Evolutionary conservation across 1,140 invertebrate genomes (phyloP).

Genomic region (Eueides isabella): DNA sequence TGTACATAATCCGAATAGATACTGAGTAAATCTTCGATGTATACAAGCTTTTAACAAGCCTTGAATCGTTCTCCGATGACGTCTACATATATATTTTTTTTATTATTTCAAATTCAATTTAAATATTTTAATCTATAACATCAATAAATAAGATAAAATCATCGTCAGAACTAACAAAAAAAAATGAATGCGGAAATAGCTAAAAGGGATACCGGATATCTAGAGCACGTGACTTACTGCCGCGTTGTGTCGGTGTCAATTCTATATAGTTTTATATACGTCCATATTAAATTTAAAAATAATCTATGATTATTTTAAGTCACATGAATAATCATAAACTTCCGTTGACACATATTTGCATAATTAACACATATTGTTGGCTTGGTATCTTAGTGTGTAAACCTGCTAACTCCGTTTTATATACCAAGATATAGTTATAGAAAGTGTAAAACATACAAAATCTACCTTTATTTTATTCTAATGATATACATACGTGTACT

Average conservation of each 20-base stretch:
- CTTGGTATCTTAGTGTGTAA: too few species aligned
- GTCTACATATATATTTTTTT: background rate
- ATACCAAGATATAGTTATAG: too few species aligned
- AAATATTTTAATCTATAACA: background rate
- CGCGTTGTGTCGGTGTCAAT: background rate
- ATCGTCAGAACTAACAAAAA: background rate
- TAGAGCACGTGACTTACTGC: background rate
- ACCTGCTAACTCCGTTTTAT: too few species aligned
- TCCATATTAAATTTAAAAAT: background rate
- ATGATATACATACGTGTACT: too few species aligned
- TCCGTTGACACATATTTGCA: background rate
- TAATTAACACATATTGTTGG: background rate
- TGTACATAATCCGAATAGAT: slow-evolving; percentile 16
- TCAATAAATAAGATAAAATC: background rate
- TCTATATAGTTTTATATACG: background rate
- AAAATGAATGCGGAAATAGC: background rate
- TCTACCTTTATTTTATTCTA: too few species aligned
- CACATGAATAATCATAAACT: background rate
- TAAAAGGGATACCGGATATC: background rate
- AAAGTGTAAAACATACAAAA: too few species aligned
- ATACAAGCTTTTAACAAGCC: slow-evolving; percentile 20
- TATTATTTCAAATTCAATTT: background rate
- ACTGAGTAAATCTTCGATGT: slow-evolving; percentile 9
- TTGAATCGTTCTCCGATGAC: background rate
- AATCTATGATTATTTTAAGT: background rate